phyloP scores from a whole-genome alignment of 1,140 invertebrate species.

The Hydropsyche tenuis region DNA sequence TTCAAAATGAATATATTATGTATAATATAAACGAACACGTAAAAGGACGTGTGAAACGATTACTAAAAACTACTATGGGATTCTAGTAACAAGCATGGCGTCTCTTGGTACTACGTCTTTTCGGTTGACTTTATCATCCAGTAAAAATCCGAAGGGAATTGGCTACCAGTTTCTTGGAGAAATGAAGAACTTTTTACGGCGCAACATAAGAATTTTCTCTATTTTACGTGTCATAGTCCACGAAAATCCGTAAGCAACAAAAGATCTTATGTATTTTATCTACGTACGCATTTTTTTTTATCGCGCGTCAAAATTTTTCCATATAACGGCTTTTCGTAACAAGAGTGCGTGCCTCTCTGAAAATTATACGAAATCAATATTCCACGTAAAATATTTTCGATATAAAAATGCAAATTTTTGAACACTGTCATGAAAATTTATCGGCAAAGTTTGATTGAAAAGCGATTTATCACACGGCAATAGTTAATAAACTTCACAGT shows the following conservation, averaged over 20 bases:
- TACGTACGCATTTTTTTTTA: slow-evolving; percentile 7
- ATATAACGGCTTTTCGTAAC: slow-evolving; percentile 3
- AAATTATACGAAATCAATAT: slow-evolving; percentile 14
- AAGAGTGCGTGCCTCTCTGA: slow-evolving; percentile 10
- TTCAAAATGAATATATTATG: too few species aligned
- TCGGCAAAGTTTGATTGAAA: too few species aligned
- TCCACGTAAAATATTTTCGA: neutral
- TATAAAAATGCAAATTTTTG: too few species aligned
- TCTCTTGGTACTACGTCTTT: neutral
- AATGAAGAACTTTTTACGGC: slow-evolving; percentile 27
- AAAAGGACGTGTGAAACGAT: neutral
- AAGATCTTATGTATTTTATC: slow-evolving; percentile 18
- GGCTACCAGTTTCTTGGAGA: slow-evolving; percentile 5
- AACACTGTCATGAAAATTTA: too few species aligned
- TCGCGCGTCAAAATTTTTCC: slow-evolving; percentile 8
- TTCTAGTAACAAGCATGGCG: slow-evolving; percentile 4
- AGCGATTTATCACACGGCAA: too few species aligned
- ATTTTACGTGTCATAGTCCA: slow-evolving; percentile 32
- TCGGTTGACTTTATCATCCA: slow-evolving; percentile 25
- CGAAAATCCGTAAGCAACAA: slow-evolving; percentile 14
- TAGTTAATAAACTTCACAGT: too few species aligned
- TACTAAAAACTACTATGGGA: neutral
- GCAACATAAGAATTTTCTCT: slow-evolving; percentile 9
- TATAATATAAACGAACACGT: too few species aligned
- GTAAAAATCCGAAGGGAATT: slow-evolving; percentile 25